Evolutionary conservation across 2,888 invertebrate genomes (phyloP).

Genomic region (Eupsilia transversa): DNA sequence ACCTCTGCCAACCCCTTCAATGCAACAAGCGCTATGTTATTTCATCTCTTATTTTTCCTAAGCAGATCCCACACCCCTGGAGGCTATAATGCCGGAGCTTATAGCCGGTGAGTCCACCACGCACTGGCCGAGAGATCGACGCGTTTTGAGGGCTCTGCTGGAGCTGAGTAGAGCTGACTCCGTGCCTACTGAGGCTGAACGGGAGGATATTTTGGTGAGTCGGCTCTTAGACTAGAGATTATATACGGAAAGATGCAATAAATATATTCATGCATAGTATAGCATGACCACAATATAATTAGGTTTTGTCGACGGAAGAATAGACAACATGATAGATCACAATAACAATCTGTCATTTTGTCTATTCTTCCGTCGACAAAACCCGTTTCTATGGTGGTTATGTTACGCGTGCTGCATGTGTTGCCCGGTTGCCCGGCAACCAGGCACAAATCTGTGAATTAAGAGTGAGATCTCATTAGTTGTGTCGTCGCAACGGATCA

Average conservation of each 20-base stretch:
- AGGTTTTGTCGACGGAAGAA: too few species aligned
- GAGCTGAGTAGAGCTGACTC: constrained; percentile 92
- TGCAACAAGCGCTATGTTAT: neutral
- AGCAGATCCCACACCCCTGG: constrained; percentile 75
- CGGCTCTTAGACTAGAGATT: neutral
- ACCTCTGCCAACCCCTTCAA: neutral
- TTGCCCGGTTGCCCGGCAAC: too few species aligned
- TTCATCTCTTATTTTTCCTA: constrained; percentile 1
- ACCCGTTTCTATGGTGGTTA: too few species aligned
- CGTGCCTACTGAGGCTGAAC: constrained; percentile 78
- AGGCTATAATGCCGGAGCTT: constrained; percentile 84
- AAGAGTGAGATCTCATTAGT: too few species aligned
- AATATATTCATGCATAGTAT: too few species aligned
- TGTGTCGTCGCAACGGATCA: too few species aligned
- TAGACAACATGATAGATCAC: too few species aligned
- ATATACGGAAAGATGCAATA: neutral
- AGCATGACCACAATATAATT: too few species aligned
- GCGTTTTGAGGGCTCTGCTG: constrained; percentile 93
- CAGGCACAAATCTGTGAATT: too few species aligned
- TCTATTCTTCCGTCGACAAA: too few species aligned
- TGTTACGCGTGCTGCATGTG: neutral
- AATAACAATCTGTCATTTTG: too few species aligned
- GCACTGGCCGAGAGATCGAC: constrained; percentile 92
- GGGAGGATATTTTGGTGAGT: constrained; percentile 71
- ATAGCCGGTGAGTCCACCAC: constrained; percentile 89